Percentiles rank a stretch among this genome's conserved stretches.
Evolutionary conservation across 2,888 invertebrate species (phyloP).

Genomic region (Pantelozetes paolii): DNA sequence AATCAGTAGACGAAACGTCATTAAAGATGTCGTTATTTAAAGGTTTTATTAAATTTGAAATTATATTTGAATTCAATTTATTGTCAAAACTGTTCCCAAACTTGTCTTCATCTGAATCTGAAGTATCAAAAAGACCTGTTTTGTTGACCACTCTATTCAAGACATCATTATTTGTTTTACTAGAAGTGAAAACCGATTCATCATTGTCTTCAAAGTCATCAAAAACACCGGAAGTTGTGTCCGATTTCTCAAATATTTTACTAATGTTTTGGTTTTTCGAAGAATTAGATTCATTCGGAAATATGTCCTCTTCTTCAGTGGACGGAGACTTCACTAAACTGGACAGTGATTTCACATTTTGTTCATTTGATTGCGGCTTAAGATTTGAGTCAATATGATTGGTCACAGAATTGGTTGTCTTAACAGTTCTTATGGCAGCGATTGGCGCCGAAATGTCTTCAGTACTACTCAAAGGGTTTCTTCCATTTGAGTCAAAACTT

Average conservation of each 20-base stretch:
- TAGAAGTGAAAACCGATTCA: not conserved
- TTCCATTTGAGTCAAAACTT: not conserved
- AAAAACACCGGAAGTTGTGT: not conserved
- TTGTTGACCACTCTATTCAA: not conserved
- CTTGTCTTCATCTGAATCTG: constrained; percentile 29
- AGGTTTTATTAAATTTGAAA: not conserved
- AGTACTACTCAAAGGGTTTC: not conserved
- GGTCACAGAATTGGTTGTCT: not conserved
- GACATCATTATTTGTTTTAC: not conserved
- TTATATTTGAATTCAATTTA: not conserved
- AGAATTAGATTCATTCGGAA: constrained; percentile 27
- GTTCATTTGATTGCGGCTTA: not conserved
- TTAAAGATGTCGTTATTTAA: not conserved
- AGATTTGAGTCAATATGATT: not conserved
- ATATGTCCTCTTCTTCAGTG: constrained; percentile 48
- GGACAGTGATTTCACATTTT: not conserved
- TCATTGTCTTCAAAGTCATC: not conserved
- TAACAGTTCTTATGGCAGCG: not conserved
- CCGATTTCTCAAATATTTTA: not conserved
- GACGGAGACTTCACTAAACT: constrained; percentile 45
- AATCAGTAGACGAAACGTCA: constrained; percentile 14
- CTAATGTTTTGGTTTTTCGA: constrained; percentile 9
- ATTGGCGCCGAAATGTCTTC: not conserved
- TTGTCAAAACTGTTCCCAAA: not conserved
- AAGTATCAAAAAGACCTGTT: constrained; percentile 1